A percentile compares a stretch with the other conserved stretches of the same genome.
phyloP scores from a whole-genome alignment of 2,888 invertebrate species.

The Melanostoma mellinum region DNA sequence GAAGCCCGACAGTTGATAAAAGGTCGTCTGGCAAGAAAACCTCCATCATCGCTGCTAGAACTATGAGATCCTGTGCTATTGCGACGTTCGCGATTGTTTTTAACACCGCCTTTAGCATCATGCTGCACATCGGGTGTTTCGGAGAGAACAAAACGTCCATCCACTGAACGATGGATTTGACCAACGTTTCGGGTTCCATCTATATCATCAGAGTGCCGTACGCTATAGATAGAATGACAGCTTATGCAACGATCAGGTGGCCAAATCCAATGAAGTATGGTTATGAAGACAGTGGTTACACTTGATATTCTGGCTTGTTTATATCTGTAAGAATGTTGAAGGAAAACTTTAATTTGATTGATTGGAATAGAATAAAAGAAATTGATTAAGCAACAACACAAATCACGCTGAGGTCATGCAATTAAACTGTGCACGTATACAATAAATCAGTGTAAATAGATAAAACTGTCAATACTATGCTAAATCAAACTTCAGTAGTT shows the following conservation, averaged over 20 bases:
- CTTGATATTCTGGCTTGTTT: constrained; percentile 97
- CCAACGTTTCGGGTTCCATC: constrained; percentile 83
- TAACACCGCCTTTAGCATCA: constrained; percentile 11
- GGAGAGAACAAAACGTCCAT: constrained; percentile 88
- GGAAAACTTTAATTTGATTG: not conserved
- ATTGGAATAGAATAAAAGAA: constrained; percentile 4
- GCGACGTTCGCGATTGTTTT: constrained; percentile 79
- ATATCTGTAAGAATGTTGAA: constrained; percentile 85
- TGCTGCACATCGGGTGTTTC: constrained; percentile 66
- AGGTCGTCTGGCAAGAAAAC: constrained; percentile 87
- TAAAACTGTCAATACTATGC: too few species aligned
- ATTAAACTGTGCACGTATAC: not conserved
- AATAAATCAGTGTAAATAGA: not conserved
- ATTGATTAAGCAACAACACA: constrained; percentile 38
- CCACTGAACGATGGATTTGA: constrained; percentile 88
- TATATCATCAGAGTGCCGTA: constrained; percentile 79
- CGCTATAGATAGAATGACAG: constrained; percentile 82
- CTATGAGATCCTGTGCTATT: constrained; percentile 84
- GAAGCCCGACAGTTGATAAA: constrained; percentile 84
- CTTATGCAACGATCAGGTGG: constrained; percentile 87
- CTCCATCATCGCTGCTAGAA: constrained; percentile 92
- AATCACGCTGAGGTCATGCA: constrained; percentile 50
- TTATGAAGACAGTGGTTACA: constrained; percentile 88
- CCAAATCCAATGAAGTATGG: constrained; percentile 89
- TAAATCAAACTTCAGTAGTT: too few species aligned